phyloP scores from a whole-genome alignment of 2,797 vertebrate genomes.

The Peromyscus nudipes region DNA sequence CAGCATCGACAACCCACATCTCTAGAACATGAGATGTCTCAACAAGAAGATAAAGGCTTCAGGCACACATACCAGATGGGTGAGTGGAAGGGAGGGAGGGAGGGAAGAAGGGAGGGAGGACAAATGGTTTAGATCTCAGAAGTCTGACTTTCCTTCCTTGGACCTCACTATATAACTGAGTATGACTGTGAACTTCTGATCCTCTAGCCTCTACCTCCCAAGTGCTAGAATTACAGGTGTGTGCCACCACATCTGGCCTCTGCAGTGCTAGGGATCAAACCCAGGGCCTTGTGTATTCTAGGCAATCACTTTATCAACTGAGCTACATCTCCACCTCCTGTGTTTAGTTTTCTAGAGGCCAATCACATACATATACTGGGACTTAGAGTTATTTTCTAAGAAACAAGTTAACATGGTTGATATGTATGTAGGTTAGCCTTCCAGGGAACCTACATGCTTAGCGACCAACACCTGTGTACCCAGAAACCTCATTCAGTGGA shows the following conservation, averaged over 20 bases:
- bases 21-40: conserved; percentile 21
- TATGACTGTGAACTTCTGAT: background rate
- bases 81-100: too few species aligned
- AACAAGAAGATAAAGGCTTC: conserved; percentile 60
- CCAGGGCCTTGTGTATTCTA: background rate
- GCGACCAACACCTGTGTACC: background rate
- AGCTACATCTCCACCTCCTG: background rate
- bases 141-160: conserved; percentile 53
- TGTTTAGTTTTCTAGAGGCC: conserved; percentile 50
- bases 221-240: background rate
- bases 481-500: conserved; percentile 14
- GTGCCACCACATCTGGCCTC: background rate
- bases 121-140: conserved; percentile 1
- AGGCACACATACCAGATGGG: background rate
- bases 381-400: conserved; percentile 53
- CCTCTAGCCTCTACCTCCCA: background rate
- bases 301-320: background rate
- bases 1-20: conserved; percentile 43
- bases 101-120: background rate
- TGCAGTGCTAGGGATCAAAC: background rate
- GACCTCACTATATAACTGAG: background rate
- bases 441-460: background rate
- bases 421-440: background rate
- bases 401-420: conserved; percentile 10
- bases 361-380: background rate